A percentile compares a stretch with the other conserved stretches of the same genome.
These are phyloP conservation scores for Herpetotheres cachinnans DNA, from an alignment of 2,113 vertebrate species.

Conservation along the genomic window DNA sequence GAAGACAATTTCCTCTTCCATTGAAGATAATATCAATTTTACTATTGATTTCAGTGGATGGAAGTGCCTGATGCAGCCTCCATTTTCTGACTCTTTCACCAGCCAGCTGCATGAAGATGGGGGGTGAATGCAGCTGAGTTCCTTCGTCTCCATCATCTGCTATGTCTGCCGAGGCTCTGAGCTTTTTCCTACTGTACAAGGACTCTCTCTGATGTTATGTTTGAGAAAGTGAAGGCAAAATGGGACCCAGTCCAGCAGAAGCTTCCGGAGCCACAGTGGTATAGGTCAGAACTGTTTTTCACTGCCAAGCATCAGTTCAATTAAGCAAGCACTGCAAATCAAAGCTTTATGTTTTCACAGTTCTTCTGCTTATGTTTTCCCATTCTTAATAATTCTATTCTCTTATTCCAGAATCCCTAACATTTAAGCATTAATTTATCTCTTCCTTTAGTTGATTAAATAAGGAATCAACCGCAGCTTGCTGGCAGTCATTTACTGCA, in stretches of 20 bases:
- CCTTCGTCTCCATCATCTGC: not conserved
- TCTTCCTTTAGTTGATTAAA: conserved; percentile 3
- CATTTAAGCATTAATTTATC: not conserved
- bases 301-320: not conserved
- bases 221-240: not conserved
- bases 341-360: not conserved
- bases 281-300: not conserved
- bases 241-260: not conserved
- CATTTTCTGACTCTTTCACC: not conserved
- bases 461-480: not conserved
- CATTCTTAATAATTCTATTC: not conserved
- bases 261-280: not conserved
- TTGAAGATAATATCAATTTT: not conserved
- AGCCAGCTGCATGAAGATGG: fast-evolving
- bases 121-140: not conserved
- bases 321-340: not conserved
- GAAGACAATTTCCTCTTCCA: not conserved
- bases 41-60: not conserved
- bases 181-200: not conserved
- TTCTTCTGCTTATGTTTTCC: not conserved
- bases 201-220: fast-evolving
- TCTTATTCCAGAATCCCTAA: not conserved
- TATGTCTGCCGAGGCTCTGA: not conserved
- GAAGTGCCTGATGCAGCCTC: not conserved
- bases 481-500: not conserved